These are phyloP conservation scores for Meandrusa payeni DNA, from an alignment of 2,888 invertebrate species.

Conservation along the genomic window DNA sequence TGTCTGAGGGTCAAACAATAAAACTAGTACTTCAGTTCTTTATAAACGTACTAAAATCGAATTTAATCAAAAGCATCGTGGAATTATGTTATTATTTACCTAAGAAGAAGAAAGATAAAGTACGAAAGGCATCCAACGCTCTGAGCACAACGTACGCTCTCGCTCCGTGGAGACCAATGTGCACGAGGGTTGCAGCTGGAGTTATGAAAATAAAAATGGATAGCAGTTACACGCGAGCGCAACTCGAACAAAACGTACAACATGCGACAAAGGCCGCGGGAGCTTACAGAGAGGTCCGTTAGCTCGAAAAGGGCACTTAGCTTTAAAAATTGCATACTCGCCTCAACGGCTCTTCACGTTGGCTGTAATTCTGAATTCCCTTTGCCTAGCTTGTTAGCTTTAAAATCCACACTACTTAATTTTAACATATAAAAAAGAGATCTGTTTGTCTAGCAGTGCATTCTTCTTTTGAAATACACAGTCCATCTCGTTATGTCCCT, in stretches of 20 bases:
- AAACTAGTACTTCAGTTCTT: too few relatives aligned
- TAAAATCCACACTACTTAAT: slow-evolving; percentile 34
- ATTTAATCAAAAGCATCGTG: too few relatives aligned
- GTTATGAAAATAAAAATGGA: slow-evolving; percentile 21
- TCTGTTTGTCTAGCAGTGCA: slow-evolving; percentile 19
- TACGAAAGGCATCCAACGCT: too few relatives aligned
- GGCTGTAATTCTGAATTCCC: slow-evolving; percentile 33
- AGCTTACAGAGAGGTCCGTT: slow-evolving; percentile 22
- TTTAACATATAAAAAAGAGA: slow-evolving; percentile 28
- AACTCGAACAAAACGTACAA: slow-evolving; percentile 16
- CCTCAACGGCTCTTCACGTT: slow-evolving; percentile 30
- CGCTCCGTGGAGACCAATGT: too few relatives aligned
- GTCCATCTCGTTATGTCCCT: slow-evolving; percentile 18
- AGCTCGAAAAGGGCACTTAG: slow-evolving; percentile 25
- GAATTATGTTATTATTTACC: too few relatives aligned
- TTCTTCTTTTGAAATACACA: slow-evolving; percentile 6
- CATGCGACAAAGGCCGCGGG: slow-evolving; percentile 20
- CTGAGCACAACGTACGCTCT: not conserved
- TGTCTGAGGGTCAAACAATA: too few relatives aligned
- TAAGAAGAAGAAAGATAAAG: too few relatives aligned
- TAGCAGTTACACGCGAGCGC: slow-evolving; percentile 12
- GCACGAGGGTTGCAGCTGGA: slow-evolving; percentile 6
- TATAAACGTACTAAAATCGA: too few relatives aligned
- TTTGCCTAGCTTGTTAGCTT: slow-evolving; percentile 34
- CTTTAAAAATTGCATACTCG: slow-evolving; percentile 32